Conservation (phyloP, 2,113 vertebrate species). For the Pogonocichla stellata region DNA sequence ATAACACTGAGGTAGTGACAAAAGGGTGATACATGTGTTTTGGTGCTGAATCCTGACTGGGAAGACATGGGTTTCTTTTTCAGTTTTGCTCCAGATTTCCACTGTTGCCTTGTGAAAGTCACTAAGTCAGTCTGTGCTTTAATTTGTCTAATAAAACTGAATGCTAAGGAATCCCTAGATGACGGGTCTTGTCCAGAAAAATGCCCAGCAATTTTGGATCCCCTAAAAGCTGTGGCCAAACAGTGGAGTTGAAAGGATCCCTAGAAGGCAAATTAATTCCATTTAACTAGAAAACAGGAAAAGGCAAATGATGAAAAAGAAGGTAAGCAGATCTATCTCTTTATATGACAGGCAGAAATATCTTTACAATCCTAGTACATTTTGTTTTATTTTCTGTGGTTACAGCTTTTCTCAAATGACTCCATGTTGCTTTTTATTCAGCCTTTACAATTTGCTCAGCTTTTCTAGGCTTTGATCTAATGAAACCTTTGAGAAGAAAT, state of each 20-base stretch:
- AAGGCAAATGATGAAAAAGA: not conserved
- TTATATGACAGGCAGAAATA: not conserved
- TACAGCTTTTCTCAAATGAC: not conserved
- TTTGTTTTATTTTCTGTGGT: not conserved
- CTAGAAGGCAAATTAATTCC: not conserved
- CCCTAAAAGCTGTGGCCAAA: not conserved
- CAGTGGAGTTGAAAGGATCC: not conserved
- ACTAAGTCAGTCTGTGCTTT: not conserved
- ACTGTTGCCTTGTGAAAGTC: not conserved
- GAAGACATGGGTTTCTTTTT: not conserved
- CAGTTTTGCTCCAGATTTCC: not conserved
- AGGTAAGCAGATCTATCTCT: not conserved
- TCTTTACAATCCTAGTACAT: not conserved
- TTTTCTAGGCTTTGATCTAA: not conserved
- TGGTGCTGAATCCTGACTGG: not conserved
- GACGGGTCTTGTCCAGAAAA: not conserved
- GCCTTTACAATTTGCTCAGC: not conserved
- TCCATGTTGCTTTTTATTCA: not conserved
- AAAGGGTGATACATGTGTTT: not conserved
- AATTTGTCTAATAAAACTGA: not conserved
- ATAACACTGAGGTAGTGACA: not conserved
- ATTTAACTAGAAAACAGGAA: not conserved
- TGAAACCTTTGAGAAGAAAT: slow-evolving; percentile 5
- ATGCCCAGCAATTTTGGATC: not conserved
- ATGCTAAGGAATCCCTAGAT: not conserved